phyloP scores from a whole-genome alignment of 2,113 vertebrate genomes.

The Rhadina sibilatrix region DNA sequence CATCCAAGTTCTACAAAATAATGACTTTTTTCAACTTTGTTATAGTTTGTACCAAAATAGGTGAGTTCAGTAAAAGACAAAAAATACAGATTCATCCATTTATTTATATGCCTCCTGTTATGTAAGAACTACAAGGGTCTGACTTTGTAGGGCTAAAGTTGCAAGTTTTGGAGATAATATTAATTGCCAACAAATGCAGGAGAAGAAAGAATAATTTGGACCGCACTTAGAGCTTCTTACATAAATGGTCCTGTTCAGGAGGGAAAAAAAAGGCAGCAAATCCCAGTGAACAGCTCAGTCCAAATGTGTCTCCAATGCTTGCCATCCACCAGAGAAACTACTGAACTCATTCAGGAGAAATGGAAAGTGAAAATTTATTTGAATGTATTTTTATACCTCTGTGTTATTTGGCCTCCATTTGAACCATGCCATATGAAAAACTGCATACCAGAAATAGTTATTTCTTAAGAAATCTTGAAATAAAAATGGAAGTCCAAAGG shows the following conservation, averaged over 20 bases:
- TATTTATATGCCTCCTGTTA: rapidly evolving
- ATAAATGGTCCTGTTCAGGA: not conserved
- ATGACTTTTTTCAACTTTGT: not conserved
- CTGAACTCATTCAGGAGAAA: not conserved
- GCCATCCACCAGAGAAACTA: not conserved
- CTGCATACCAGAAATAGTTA: not conserved
- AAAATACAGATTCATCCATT: not conserved
- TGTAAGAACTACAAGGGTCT: not conserved
- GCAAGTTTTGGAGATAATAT: not conserved
- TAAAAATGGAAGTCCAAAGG: not conserved
- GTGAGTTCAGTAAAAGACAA: not conserved
- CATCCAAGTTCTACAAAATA: not conserved
- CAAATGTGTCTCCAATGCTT: not conserved
- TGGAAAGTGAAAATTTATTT: not conserved
- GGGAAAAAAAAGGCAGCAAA: not conserved
- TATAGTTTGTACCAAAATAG: not conserved
- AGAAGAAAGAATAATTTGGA: not conserved
- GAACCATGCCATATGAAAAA: not conserved
- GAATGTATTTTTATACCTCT: not conserved
- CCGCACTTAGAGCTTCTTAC: not conserved
- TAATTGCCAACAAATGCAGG: not conserved
- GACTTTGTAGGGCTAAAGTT: not conserved
- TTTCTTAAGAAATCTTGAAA: not conserved
- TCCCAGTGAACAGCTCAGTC: not conserved
- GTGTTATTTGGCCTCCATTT: not conserved